Conservation (phyloP, 2,797 vertebrate genomes). For the Microctenopoma steveboyesi region DNA sequence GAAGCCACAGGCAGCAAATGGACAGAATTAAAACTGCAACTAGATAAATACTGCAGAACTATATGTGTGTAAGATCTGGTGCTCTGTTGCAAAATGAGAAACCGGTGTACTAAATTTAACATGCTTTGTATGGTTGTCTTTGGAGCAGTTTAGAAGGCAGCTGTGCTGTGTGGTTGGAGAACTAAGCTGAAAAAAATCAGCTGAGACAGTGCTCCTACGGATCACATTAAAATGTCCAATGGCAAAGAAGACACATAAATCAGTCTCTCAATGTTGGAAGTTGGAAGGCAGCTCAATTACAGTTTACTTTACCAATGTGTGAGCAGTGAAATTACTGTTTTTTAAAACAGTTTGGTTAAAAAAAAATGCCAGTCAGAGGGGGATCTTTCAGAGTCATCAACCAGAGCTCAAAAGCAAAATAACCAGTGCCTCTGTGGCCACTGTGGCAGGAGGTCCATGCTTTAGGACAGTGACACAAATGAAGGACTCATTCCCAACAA, state of each 20-base stretch:
- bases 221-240: slow-evolving; percentile 21
- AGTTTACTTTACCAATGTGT: slow-evolving; percentile 29
- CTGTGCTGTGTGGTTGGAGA: not conserved
- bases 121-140: not conserved
- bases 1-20: too few relatives aligned
- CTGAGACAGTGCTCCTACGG: slow-evolving; percentile 18
- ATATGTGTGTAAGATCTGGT: too few relatives aligned
- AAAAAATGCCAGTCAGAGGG: slow-evolving; percentile 34
- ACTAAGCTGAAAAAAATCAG: not conserved
- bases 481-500: slow-evolving; percentile 35
- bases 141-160: not conserved
- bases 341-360: slow-evolving; percentile 37
- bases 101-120: not conserved
- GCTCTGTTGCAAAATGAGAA: too few relatives aligned
- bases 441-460: slow-evolving; percentile 25
- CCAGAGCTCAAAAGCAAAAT: slow-evolving; percentile 58
- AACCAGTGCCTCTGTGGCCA: slow-evolving; percentile 39
- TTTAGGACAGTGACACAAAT: slow-evolving; percentile 61
- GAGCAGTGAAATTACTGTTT: slow-evolving; percentile 19
- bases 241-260: slow-evolving; percentile 29
- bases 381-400: slow-evolving; percentile 57
- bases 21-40: too few relatives aligned
- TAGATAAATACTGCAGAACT: too few relatives aligned
- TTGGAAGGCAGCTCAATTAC: slow-evolving; percentile 44
- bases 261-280: not conserved